Percentiles rank a stretch among this genome's conserved stretches.
phyloP scores from a whole-genome alignment of 2,888 invertebrate species.

The Erebia aethiops region DNA sequence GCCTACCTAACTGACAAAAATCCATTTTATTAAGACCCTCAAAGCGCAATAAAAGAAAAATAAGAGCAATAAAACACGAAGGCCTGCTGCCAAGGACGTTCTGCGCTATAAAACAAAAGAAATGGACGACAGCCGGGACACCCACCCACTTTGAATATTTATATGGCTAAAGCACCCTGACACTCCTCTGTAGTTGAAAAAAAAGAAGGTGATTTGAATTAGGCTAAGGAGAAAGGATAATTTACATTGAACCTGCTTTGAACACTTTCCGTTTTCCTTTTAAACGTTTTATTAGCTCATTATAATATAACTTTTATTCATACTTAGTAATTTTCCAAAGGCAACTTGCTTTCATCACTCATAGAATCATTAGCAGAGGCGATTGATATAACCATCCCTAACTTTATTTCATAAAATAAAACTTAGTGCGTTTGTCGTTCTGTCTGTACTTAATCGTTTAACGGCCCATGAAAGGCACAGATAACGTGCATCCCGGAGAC shows the following conservation, averaged over 20 bases:
- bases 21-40: conserved; percentile 26
- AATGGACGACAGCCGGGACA: conserved; percentile 18
- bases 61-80: conserved; percentile 32
- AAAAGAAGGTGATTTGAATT: neutral
- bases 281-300: too few species aligned
- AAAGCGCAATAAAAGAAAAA: conserved; percentile 33
- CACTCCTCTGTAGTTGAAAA: neutral
- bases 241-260: too few species aligned
- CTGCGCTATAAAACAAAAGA: conserved; percentile 29
- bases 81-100: conserved; percentile 29
- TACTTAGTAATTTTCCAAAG: neutral
- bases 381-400: too few species aligned
- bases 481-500: too few species aligned
- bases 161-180: neutral
- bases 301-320: too few species aligned
- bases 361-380: neutral
- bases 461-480: too few species aligned
- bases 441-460: too few species aligned
- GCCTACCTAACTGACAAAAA: conserved; percentile 19
- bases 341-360: too few species aligned
- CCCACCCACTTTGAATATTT: conserved; percentile 16
- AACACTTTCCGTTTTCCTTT: too few species aligned
- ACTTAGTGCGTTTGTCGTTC: too few species aligned
- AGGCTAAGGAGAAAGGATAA: too few species aligned
- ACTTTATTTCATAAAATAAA: too few species aligned